phyloP scores from a whole-genome alignment of 2,888 invertebrate genomes.

The Eristalis tenax region DNA sequence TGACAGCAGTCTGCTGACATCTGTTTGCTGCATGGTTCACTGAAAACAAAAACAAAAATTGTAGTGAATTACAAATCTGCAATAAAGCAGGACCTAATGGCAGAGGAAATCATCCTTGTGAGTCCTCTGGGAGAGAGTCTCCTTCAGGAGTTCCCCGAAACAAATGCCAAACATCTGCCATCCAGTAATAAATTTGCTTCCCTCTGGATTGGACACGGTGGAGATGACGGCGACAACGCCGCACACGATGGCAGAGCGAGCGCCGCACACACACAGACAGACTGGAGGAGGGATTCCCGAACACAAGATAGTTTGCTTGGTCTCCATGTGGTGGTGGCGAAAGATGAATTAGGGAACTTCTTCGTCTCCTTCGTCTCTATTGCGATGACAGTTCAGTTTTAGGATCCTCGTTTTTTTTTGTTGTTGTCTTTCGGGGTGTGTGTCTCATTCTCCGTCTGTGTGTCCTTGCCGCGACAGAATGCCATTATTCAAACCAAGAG shows the following conservation, averaged over 20 bases:
- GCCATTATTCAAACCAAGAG: constrained; percentile 55
- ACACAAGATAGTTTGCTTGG: constrained; percentile 37
- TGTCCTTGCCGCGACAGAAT: constrained; percentile 58
- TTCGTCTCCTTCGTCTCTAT: not conserved
- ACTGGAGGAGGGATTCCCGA: constrained; percentile 31
- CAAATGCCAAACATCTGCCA: constrained; percentile 70
- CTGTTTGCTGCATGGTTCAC: constrained; percentile 51
- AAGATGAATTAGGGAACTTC: not conserved
- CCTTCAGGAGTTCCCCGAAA: constrained; percentile 56
- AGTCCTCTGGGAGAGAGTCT: constrained; percentile 25
- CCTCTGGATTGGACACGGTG: constrained; percentile 22
- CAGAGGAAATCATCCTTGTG: constrained; percentile 18
- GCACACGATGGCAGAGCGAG: constrained; percentile 9
- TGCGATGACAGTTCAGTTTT: constrained; percentile 56
- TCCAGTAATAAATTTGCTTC: constrained; percentile 56
- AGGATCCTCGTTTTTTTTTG: constrained; percentile 32
- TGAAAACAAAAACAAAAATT: constrained; percentile 46
- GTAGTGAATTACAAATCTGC: constrained; percentile 61
- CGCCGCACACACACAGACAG: not conserved
- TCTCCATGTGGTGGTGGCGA: not conserved
- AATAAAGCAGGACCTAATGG: constrained; percentile 37
- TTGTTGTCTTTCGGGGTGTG: constrained; percentile 1
- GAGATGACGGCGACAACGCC: not conserved
- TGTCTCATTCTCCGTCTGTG: constrained; percentile 12
- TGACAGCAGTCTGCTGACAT: constrained; percentile 40